Percentiles rank a stretch among this genome's conserved stretches.
Evolutionary conservation across 2,797 vertebrate genomes (phyloP).

Genomic region (Octomys mimax): DNA sequence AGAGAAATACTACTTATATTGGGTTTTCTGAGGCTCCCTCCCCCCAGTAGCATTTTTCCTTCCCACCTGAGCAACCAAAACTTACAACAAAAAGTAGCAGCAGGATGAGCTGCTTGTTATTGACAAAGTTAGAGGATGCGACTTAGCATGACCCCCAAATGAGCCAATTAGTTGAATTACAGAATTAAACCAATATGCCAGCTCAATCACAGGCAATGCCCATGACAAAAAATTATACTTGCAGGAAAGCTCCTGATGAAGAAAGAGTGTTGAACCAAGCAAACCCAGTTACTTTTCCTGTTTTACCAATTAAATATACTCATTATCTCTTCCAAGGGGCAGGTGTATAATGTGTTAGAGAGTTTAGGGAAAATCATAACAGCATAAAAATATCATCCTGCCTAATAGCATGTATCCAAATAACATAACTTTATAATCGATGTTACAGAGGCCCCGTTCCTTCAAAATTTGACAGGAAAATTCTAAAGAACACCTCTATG

Average conservation of each 20-base stretch:
- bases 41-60: not conserved
- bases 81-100: not conserved
- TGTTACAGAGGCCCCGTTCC: not conserved
- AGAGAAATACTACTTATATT: not conserved
- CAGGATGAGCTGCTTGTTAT: not conserved
- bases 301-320: not conserved
- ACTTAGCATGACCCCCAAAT: not conserved
- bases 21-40: not conserved
- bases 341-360: not conserved
- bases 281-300: not conserved
- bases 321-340: not conserved
- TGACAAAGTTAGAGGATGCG: not conserved
- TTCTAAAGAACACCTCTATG: conserved; percentile 17
- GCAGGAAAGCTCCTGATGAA: not conserved
- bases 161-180: not conserved
- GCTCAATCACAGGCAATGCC: not conserved
- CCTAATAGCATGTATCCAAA: not conserved
- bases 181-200: not conserved
- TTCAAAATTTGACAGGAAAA: not conserved
- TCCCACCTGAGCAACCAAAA: not conserved
- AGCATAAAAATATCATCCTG: not conserved
- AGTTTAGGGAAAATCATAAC: not conserved
- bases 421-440: not conserved
- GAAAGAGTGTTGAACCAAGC: not conserved
- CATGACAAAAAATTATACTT: not conserved